Evolutionary conservation across 1,140 invertebrate genomes (phyloP).

Genomic region (Musca domestica): DNA sequence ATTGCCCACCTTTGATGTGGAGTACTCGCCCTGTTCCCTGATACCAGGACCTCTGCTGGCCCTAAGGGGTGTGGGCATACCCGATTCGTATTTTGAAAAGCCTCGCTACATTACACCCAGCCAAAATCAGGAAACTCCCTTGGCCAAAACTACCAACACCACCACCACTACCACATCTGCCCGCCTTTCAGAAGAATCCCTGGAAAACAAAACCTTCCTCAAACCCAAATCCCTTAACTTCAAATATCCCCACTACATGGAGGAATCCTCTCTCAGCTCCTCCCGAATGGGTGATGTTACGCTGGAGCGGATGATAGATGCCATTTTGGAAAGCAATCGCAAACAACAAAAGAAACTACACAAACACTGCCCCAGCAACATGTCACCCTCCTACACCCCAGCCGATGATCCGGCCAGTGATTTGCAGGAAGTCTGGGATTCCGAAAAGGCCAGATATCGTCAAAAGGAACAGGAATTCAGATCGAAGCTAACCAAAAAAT

Average conservation of each 20-base stretch:
- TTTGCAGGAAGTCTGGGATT: slow-evolving; percentile 40
- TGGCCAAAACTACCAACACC: background rate
- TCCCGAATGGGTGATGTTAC: slow-evolving; percentile 50
- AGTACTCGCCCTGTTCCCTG: slow-evolving; percentile 33
- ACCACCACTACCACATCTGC: background rate
- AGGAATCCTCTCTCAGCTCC: slow-evolving; percentile 38
- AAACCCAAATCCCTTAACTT: background rate
- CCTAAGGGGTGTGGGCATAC: slow-evolving; percentile 45
- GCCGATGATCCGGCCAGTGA: slow-evolving; percentile 47
- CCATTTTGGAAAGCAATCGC: slow-evolving; percentile 47
- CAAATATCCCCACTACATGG: slow-evolving; percentile 10
- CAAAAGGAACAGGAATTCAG: slow-evolving; percentile 4
- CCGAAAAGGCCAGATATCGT: slow-evolving; percentile 7
- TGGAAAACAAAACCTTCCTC: slow-evolving; percentile 6
- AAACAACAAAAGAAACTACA: slow-evolving; percentile 28
- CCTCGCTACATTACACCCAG: slow-evolving; percentile 37
- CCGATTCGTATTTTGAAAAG: slow-evolving; percentile 51
- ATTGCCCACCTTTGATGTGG: slow-evolving; percentile 33
- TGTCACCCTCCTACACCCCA: slow-evolving; percentile 45
- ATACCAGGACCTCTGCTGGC: slow-evolving; percentile 47
- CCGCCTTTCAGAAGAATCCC: background rate
- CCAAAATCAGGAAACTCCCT: background rate
- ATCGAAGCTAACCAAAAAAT: slow-evolving; percentile 6
- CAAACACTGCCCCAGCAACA: slow-evolving; percentile 25
- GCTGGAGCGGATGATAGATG: slow-evolving; percentile 51